Percentiles rank a stretch among this genome's conserved stretches.
Conservation (phyloP, 2,113 vertebrate species). For the Mobula hypostoma region DNA sequence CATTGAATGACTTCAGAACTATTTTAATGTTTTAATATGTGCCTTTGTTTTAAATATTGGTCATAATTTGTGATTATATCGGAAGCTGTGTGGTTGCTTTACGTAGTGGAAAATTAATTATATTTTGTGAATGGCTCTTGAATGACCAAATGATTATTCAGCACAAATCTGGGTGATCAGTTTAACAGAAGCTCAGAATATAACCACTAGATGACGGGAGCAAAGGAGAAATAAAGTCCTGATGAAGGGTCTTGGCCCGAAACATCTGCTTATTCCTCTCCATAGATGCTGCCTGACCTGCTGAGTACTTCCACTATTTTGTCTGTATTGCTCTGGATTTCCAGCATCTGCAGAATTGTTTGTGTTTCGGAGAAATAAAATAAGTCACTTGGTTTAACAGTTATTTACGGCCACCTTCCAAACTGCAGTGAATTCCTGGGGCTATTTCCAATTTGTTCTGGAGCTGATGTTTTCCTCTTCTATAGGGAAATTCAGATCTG, state of each 20-base stretch:
- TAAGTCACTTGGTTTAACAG: background rate
- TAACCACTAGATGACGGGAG: background rate
- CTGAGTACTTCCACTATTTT: too few relatives aligned
- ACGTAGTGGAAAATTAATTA: background rate
- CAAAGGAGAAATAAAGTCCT: background rate
- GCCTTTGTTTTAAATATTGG: background rate
- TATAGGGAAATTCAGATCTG: background rate
- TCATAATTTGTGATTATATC: background rate
- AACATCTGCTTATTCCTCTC: too few relatives aligned
- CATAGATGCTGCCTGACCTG: too few relatives aligned
- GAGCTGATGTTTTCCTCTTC: background rate
- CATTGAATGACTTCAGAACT: background rate
- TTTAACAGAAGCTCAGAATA: background rate
- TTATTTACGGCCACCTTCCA: too few relatives aligned
- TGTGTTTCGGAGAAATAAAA: background rate
- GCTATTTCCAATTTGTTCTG: background rate
- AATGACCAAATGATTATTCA: background rate
- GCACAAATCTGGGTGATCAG: background rate
- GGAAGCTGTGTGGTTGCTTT: background rate
- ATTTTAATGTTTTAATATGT: background rate
- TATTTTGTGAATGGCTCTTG: background rate
- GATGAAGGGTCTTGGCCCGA: too few relatives aligned
- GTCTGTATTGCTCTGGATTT: too few relatives aligned
- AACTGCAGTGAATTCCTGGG: background rate
- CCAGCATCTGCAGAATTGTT: too few relatives aligned